Percentiles rank a stretch among this genome's conserved stretches.
Evolutionary conservation across 1,140 invertebrate genomes (phyloP).

Genomic region (Eueides isabella): DNA sequence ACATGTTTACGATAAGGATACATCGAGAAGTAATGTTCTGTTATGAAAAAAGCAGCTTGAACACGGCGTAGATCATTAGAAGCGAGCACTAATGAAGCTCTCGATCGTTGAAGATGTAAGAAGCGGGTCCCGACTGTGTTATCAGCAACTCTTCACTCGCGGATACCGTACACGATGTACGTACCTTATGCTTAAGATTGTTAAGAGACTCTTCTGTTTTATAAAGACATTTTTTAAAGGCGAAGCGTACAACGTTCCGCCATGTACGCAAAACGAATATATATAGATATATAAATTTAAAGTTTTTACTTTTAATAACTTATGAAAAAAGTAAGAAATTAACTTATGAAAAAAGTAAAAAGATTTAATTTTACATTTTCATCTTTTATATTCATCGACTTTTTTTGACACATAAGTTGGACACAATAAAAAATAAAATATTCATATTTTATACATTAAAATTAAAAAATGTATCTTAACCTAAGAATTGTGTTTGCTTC

Average conservation of each 20-base stretch:
- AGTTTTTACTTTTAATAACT: no score
- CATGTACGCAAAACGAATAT: no score
- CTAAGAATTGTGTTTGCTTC: neutral
- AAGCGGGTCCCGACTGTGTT: slow-evolving; percentile 46
- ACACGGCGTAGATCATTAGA: slow-evolving; percentile 63
- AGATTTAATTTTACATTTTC: no score
- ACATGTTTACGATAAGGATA: slow-evolving; percentile 13
- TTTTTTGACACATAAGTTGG: neutral
- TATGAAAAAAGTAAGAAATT: no score
- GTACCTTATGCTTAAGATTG: neutral
- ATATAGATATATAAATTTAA: no score
- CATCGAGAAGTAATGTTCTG: neutral
- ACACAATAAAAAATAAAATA: neutral
- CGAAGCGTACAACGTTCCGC: neutral
- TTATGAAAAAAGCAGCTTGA: slow-evolving; percentile 36
- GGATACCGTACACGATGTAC: slow-evolving; percentile 23
- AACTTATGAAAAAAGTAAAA: no score
- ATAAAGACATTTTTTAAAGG: neutral
- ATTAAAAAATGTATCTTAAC: neutral
- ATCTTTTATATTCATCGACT: no score
- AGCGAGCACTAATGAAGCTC: slow-evolving; percentile 72
- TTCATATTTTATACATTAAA: neutral
- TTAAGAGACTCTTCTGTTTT: neutral
- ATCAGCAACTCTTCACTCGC: slow-evolving; percentile 25
- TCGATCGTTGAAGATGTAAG: slow-evolving; percentile 59